Conservation (phyloP, 2,888 invertebrate genomes). For the Amiota minor region DNA sequence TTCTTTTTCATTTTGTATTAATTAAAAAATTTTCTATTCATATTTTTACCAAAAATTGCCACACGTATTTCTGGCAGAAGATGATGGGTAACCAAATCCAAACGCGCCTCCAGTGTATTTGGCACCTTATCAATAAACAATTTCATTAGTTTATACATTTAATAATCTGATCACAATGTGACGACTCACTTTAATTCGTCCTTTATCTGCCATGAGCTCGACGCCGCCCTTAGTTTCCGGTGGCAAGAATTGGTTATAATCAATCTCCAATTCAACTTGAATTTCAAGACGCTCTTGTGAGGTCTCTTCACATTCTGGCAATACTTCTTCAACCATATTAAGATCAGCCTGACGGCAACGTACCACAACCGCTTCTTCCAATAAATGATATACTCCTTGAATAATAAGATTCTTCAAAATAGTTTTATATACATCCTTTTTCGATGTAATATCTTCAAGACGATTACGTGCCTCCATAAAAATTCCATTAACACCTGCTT, state of each 20-base stretch:
- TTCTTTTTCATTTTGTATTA: constrained; percentile 74
- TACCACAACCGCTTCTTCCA: constrained; percentile 86
- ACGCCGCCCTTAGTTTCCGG: constrained; percentile 92
- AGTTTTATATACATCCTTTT: constrained; percentile 80
- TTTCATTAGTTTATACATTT: no score
- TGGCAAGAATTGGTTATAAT: constrained; percentile 81
- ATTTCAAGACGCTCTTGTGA: constrained; percentile 72
- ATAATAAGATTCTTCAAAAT: constrained; percentile 89
- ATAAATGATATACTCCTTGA: constrained; percentile 89
- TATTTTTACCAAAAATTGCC: constrained; percentile 95
- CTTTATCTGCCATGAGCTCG: constrained; percentile 86
- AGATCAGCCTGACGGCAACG: constrained; percentile 88
- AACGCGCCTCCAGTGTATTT: constrained; percentile 95
- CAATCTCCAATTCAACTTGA: constrained; percentile 84
- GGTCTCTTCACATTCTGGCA: constrained; percentile 71
- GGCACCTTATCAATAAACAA: constrained; percentile 77
- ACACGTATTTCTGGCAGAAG: constrained; percentile 96
- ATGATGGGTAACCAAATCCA: constrained; percentile 95
- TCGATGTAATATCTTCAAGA: constrained; percentile 83
- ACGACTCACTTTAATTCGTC: constrained; percentile 78
- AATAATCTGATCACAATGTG: not conserved
- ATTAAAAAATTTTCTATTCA: constrained; percentile 96
- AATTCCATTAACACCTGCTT: constrained; percentile 93
- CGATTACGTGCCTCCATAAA: constrained; percentile 93
- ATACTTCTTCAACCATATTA: constrained; percentile 80